Conservation (phyloP, 2,113 vertebrate genomes). For the Vidua chalybeata region DNA sequence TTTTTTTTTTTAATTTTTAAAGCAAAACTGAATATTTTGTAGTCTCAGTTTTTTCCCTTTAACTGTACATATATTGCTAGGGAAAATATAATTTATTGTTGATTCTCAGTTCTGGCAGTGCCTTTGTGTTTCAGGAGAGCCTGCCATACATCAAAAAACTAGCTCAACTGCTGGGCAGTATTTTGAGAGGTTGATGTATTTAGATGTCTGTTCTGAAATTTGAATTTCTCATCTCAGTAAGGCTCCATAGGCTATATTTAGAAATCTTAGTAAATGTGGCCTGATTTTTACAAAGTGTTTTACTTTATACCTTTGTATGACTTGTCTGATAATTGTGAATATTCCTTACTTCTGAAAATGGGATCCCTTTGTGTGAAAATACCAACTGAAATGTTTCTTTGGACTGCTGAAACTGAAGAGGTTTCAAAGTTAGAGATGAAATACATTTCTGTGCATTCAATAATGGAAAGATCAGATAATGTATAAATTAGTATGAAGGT, state of each 20-base stretch:
- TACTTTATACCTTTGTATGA: neutral
- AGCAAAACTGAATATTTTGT: neutral
- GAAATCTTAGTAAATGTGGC: neutral
- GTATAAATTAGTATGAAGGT: neutral
- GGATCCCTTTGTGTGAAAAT: neutral
- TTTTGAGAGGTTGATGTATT: conserved; percentile 10
- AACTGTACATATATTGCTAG: neutral
- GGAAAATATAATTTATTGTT: neutral
- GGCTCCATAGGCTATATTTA: neutral
- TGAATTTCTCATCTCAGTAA: neutral
- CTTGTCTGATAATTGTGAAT: neutral
- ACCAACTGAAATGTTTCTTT: neutral
- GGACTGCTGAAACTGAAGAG: neutral
- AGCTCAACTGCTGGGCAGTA: neutral
- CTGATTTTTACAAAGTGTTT: neutral
- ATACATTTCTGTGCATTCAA: neutral
- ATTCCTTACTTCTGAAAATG: conserved; percentile 1
- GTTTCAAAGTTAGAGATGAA: neutral
- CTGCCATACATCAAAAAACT: neutral
- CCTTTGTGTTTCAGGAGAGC: neutral
- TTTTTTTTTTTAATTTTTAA: neutral
- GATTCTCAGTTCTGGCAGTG: neutral
- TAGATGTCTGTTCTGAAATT: neutral
- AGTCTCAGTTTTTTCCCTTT: neutral
- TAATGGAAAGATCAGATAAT: neutral